Evolutionary conservation across 2,113 vertebrate species (phyloP).

Genomic region (Siphamia tubifer): DNA sequence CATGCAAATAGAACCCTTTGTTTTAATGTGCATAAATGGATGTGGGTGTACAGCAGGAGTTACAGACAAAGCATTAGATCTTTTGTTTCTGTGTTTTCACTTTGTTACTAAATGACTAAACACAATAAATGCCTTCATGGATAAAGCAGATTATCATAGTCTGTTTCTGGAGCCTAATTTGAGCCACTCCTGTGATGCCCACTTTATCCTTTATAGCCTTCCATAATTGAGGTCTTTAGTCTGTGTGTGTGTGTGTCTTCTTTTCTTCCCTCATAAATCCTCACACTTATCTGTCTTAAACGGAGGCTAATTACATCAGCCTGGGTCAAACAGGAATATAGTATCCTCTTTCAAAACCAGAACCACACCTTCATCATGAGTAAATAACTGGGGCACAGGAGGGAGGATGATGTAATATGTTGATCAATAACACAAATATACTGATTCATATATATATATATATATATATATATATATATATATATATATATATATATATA

Average conservation of each 20-base stretch:
- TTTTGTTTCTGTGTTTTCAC: too few relatives aligned
- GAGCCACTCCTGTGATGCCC: not conserved
- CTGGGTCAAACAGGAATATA: too few relatives aligned
- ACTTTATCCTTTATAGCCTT: not conserved
- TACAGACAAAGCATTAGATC: too few relatives aligned
- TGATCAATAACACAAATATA: too few relatives aligned
- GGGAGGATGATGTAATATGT: too few relatives aligned
- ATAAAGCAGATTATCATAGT: not conserved
- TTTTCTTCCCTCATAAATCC: not conserved
- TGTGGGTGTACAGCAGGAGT: too few relatives aligned
- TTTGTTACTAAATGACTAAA: not conserved
- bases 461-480: too few relatives aligned
- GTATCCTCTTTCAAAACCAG: not conserved
- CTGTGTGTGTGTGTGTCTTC: slow-evolving; percentile 18
- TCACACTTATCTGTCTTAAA: not conserved
- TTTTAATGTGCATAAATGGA: not conserved
- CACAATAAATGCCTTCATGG: not conserved
- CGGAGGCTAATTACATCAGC: not conserved
- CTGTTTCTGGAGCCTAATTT: not conserved
- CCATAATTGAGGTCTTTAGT: not conserved
- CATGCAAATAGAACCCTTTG: too few relatives aligned
- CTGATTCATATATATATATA: too few relatives aligned
- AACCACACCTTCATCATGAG: slow-evolving; percentile 21
- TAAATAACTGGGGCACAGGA: not conserved
- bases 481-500: too few relatives aligned